Evolutionary conservation across 2,888 invertebrate species (phyloP).

Genomic region (Tipula confusa): DNA sequence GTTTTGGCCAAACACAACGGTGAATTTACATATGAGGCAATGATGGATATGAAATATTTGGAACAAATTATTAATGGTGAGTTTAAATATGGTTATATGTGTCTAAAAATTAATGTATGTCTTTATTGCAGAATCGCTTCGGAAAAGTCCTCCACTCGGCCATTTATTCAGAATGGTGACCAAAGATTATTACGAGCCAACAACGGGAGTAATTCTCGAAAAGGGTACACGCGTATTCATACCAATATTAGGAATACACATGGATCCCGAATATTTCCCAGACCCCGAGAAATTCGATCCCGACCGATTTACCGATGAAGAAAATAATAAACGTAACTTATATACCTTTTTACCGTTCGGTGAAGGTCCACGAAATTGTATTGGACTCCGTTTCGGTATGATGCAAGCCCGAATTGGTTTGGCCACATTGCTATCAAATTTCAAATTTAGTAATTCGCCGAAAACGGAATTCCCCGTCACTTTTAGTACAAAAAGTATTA

Average conservation of each 20-base stretch:
- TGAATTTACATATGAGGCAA: conserved; percentile 46
- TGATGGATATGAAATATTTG: conserved; percentile 50
- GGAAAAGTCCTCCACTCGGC: background rate
- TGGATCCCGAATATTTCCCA: conserved; percentile 37
- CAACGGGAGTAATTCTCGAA: conserved; percentile 32
- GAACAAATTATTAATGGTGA: conserved; percentile 49
- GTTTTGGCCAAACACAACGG: conserved; percentile 43
- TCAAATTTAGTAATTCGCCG: conserved; percentile 39
- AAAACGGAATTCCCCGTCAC: conserved; percentile 28
- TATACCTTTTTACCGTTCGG: conserved; percentile 43
- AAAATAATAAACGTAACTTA: conserved; percentile 38
- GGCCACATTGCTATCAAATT: conserved; percentile 40
- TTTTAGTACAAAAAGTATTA: background rate
- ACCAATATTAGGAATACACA: conserved; percentile 42
- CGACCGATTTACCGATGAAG: conserved; percentile 43
- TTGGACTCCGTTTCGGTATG: conserved; percentile 47
- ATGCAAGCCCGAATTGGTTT: conserved; percentile 45
- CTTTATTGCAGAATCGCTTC: background rate
- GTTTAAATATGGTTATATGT: no score
- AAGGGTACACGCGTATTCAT: conserved; percentile 40
- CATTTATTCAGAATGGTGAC: background rate
- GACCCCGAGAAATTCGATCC: conserved; percentile 46
- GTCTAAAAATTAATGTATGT: no score
- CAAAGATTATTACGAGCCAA: background rate
- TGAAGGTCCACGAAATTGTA: conserved; percentile 43